These are phyloP conservation scores for Drosophila neocordata DNA, from an alignment of 1,140 invertebrate species.

Conservation along the genomic window DNA sequence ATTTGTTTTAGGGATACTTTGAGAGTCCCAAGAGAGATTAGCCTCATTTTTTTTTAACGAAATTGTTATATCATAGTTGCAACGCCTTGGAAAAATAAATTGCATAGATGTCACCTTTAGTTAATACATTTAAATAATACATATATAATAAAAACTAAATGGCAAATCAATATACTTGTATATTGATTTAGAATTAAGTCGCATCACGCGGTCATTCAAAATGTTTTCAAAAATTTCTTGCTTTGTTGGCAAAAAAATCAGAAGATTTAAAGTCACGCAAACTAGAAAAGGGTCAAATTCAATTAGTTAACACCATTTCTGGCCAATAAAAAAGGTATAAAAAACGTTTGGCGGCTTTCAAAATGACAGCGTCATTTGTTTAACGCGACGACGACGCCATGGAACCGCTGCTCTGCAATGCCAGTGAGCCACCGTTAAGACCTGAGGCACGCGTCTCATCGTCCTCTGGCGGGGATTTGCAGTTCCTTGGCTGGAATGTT, in stretches of 20 bases:
- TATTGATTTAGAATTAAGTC: too few species aligned
- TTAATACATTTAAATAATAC: too few species aligned
- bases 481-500: slow-evolving; percentile 90
- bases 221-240: slow-evolving; percentile 45
- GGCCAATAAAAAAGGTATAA: slow-evolving; percentile 36
- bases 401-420: slow-evolving; percentile 69
- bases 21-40: too few species aligned
- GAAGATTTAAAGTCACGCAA: slow-evolving; percentile 61
- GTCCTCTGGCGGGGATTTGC: slow-evolving; percentile 66
- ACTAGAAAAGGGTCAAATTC: slow-evolving; percentile 48
- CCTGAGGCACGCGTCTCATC: slow-evolving; percentile 58
- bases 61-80: too few species aligned
- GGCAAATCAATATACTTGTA: background rate
- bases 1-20: too few species aligned
- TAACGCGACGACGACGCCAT: slow-evolving; percentile 21
- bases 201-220: too few species aligned
- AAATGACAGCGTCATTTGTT: slow-evolving; percentile 26
- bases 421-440: slow-evolving; percentile 58
- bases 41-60: too few species aligned
- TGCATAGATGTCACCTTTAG: too few species aligned
- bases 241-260: slow-evolving; percentile 51
- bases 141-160: background rate
- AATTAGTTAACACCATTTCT: slow-evolving; percentile 42
- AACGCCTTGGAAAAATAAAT: too few species aligned
- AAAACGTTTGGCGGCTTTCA: slow-evolving; percentile 12